phyloP scores from a whole-genome alignment of 2,113 vertebrate genomes.

The Coregonus clupeaformis region DNA sequence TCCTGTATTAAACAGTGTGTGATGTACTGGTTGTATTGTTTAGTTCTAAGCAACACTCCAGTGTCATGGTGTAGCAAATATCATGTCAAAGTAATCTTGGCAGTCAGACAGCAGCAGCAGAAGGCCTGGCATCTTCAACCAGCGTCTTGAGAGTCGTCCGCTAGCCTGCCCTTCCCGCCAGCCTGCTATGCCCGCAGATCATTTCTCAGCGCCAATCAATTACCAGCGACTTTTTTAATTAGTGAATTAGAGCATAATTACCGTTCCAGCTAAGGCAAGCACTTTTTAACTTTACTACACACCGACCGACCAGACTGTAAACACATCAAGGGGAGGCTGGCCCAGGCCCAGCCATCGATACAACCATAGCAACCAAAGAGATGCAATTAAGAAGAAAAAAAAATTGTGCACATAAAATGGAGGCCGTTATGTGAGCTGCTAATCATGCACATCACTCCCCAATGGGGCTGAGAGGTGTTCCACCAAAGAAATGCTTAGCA shows the following conservation, averaged over 20 bases:
- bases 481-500: not conserved
- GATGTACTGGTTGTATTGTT: not conserved
- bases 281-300: conserved; percentile 46
- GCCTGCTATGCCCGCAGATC: conserved; percentile 2
- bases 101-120: not conserved
- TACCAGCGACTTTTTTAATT: conserved; percentile 54
- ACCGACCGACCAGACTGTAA: conserved; percentile 22
- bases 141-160: not conserved
- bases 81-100: not conserved
- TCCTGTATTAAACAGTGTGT: not conserved
- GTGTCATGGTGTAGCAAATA: not conserved
- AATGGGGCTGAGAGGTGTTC: not conserved
- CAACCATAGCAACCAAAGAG: conserved; percentile 10
- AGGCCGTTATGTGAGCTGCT: conserved; percentile 15
- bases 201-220: conserved; percentile 53
- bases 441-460: not conserved
- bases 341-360: conserved; percentile 19
- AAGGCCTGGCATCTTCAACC: not conserved
- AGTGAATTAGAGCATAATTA: conserved; percentile 53
- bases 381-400: not conserved
- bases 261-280: conserved; percentile 49
- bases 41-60: not conserved
- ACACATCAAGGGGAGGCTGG: conserved; percentile 14
- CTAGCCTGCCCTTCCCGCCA: not conserved
- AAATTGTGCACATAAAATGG: not conserved